Conservation (phyloP, 2,113 vertebrate species). For the Austrofundulus limnaeus region DNA sequence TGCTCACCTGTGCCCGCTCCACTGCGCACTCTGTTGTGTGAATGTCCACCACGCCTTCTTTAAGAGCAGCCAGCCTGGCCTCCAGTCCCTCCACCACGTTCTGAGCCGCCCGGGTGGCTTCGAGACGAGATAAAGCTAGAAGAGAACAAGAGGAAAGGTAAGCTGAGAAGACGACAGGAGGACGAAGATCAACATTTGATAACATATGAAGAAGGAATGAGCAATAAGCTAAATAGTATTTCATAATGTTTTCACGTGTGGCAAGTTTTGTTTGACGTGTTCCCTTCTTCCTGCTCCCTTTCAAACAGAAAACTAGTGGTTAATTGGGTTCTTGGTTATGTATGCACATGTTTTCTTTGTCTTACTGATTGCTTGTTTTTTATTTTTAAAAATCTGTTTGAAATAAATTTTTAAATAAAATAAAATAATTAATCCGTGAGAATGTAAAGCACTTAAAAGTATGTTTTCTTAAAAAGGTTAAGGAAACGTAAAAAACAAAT, state of each 20-base stretch:
- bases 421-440: no score
- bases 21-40: constrained; percentile 78
- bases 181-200: not conserved
- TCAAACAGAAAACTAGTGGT: no score
- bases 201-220: constrained; percentile 6
- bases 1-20: constrained; percentile 75
- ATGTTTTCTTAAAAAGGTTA: no score
- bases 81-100: constrained; percentile 79
- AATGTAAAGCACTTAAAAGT: constrained; percentile 36
- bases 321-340: no score
- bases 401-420: no score
- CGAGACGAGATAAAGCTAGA: constrained; percentile 73
- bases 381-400: no score
- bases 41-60: constrained; percentile 72
- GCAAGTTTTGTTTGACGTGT: no score
- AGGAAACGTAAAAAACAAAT: not conserved
- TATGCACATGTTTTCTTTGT: no score
- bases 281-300: no score
- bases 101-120: constrained; percentile 27
- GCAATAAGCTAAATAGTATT: constrained; percentile 11
- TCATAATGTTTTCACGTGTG: not conserved
- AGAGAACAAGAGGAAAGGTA: not conserved
- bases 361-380: no score
- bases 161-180: not conserved
- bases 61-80: constrained; percentile 63